A percentile compares a stretch with the other conserved stretches of the same genome.
phyloP scores from a whole-genome alignment of 2,797 vertebrate species.

The Bucorvus abyssinicus region DNA sequence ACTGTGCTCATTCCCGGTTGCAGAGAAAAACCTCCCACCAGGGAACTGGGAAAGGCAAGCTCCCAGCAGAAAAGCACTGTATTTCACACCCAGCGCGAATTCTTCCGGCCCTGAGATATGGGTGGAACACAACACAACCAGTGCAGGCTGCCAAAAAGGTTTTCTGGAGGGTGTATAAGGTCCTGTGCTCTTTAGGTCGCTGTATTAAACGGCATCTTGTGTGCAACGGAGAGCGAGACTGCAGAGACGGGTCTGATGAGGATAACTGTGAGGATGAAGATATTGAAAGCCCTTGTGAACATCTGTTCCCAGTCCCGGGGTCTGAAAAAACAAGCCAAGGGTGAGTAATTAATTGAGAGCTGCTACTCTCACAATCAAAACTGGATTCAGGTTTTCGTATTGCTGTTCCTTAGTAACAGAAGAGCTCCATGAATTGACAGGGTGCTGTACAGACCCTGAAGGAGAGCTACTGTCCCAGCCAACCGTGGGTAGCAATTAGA shows the following conservation, averaged over 20 bases:
- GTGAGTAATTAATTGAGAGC: constrained; percentile 72
- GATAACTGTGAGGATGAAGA: constrained; percentile 70
- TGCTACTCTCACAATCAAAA: not conserved
- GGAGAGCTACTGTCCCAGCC: not conserved
- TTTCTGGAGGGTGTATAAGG: not conserved
- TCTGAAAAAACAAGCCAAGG: constrained; percentile 78
- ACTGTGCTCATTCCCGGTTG: not conserved
- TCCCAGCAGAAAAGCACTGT: accelerated
- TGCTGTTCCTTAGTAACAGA: not conserved
- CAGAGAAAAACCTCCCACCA: not conserved
- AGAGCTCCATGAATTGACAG: not conserved
- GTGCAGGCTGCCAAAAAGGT: not conserved
- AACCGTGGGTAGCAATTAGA: not conserved
- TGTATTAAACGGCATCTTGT: constrained; percentile 84
- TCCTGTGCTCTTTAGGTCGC: constrained; percentile 78
- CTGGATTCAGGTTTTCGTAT: not conserved
- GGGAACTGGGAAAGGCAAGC: not conserved
- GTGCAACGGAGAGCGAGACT: constrained; percentile 89
- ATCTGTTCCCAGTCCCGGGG: constrained; percentile 83
- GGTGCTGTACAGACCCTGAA: not conserved
- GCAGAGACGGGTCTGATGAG: constrained; percentile 85
- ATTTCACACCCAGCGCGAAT: not conserved
- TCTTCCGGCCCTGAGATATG: not conserved
- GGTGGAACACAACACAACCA: not conserved
- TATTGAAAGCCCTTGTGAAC: constrained; percentile 75